phyloP scores from a whole-genome alignment of 2,797 vertebrate genomes.

The Pelochelys cantorii region DNA sequence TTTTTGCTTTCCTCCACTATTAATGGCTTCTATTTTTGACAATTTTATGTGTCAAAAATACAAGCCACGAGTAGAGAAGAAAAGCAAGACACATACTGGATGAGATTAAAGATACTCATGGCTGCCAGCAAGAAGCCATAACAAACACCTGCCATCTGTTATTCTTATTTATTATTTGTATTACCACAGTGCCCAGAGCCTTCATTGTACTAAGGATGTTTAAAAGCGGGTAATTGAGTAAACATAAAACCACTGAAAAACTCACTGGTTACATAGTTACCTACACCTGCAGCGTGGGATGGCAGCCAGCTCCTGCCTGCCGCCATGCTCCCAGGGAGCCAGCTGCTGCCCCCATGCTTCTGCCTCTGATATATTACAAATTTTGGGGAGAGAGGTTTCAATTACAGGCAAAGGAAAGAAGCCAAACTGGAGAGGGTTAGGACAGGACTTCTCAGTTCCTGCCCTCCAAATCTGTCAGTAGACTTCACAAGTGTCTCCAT shows the following conservation, averaged over 20 bases:
- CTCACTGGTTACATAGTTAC: too few relatives aligned
- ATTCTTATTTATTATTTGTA: background rate
- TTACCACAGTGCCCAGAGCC: background rate
- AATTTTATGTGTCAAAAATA: background rate
- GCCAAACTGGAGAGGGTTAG: background rate
- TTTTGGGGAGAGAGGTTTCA: background rate
- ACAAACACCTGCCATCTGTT: background rate
- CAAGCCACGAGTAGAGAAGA: background rate
- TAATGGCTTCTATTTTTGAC: background rate
- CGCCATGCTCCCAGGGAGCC: too few relatives aligned
- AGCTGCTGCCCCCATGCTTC: too few relatives aligned
- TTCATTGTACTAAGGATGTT: background rate
- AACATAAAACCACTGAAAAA: too few relatives aligned
- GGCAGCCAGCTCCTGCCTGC: too few relatives aligned
- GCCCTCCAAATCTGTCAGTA: background rate
- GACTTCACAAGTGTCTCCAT: background rate
- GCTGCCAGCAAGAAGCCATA: background rate
- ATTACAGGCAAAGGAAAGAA: background rate
- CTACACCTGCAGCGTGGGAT: too few relatives aligned
- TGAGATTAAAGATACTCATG: background rate
- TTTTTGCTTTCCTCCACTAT: too few relatives aligned
- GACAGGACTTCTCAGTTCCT: background rate
- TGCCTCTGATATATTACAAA: background rate
- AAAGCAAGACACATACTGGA: background rate
- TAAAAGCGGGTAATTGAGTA: too few relatives aligned